Base-by-base conservation (phyloP, 2,797 vertebrate genomes). In the Eleutherodactylus coqui region DNA sequence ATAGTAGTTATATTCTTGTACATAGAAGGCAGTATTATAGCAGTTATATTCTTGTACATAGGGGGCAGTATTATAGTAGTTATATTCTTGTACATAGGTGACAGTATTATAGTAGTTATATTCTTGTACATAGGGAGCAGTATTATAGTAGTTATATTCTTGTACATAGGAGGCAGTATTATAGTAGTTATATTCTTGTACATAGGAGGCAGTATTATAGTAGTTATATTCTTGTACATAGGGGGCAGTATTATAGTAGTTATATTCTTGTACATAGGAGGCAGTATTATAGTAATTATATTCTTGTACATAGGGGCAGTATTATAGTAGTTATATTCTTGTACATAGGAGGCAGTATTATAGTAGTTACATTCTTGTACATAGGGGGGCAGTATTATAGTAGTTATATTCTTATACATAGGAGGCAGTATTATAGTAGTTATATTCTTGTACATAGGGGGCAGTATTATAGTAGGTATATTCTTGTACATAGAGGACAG, bases 391-490 rank as follows among this genome's bases (percentile, higher is more conserved):
- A 55, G 51, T 55, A 55, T 55, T 55, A 55, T 55, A 55, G 51
- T 55, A 55, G 51, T 55, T 55, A 55, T 55, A 55, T 55, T 55
- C 19, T 55, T 55, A 21, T 55, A 55, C 21, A 55, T 55, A 55
- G 51, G 51, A 24, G n/a, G 51, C 51, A 53, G 51, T 53, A 53
- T 53, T 53, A 53, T 53, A 53, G 51, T 53, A 53, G 49, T 53
- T 24, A 53, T 53, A 53, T 53, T 53, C 51, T 24, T 53, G 51
- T 53, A 53, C 21, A 24, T 53, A 53, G 13, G 60, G 11, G 3
- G 60, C 60, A 32, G 60, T 62, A 62, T 62, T 32, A 62, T 62
- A 62, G 60, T 62, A 62, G 60, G 29, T 62, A 62, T 62, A 62
- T 62, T 62, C 60, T 62, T 62, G 27, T 62, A 62, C 5, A 62